A percentile compares a stretch with the other conserved stretches of the same genome.
Conservation (phyloP, 1,140 invertebrate species). For the Pantala flavescens region DNA sequence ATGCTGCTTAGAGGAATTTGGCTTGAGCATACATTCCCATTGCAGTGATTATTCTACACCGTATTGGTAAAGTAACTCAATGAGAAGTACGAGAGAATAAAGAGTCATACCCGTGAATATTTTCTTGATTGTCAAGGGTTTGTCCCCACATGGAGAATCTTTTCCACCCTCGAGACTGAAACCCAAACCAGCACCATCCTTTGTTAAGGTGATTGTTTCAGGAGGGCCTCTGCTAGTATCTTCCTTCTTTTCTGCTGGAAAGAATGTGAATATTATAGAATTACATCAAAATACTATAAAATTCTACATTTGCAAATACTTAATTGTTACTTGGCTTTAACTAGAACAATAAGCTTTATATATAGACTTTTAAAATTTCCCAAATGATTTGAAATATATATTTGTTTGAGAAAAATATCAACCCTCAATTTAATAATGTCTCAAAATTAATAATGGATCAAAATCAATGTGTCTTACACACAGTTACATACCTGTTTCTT, state of each 20-base stretch:
- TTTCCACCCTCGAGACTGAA: slow-evolving; percentile 88
- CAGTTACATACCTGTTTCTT: background rate
- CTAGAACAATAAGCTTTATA: too few species aligned
- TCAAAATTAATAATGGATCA: too few species aligned
- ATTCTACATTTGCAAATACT: background rate
- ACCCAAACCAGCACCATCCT: slow-evolving; percentile 80
- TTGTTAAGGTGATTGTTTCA: slow-evolving; percentile 55
- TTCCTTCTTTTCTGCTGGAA: background rate
- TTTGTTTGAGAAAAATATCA: too few species aligned
- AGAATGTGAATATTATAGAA: background rate
- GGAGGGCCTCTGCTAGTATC: slow-evolving; percentile 27
- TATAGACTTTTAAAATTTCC: too few species aligned
- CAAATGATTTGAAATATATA: too few species aligned
- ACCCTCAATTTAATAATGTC: too few species aligned
- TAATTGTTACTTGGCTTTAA: too few species aligned
- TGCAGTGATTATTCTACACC: background rate
- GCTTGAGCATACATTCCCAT: background rate
- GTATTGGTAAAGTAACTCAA: background rate
- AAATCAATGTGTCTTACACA: too few species aligned
- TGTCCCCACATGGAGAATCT: slow-evolving; percentile 76
- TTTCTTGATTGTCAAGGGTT: slow-evolving; percentile 78
- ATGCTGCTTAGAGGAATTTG: too few species aligned
- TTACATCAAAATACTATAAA: background rate
- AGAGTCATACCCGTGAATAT: slow-evolving; percentile 72
- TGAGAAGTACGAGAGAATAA: background rate